Evolutionary conservation across 2,113 vertebrate genomes (phyloP), one percentile per base, ranked within the genome.

Genomic region (Sinocyclocheilus rhinocerous): DNA sequence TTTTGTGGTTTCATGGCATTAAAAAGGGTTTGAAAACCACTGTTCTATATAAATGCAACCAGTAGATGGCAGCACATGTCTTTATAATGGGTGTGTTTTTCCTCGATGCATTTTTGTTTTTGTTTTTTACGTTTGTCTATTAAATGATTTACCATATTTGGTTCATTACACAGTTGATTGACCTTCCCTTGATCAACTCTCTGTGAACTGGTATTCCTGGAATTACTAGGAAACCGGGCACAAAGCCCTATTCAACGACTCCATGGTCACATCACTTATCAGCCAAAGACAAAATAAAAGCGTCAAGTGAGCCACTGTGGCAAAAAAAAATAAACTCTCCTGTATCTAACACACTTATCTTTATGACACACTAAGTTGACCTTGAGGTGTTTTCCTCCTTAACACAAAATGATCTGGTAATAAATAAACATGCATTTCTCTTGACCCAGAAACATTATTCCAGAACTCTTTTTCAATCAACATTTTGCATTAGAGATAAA

Each of bases 1-100:
- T 39, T 39, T 39, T 50, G 48, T 50, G 48, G 48, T 50, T 50
- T 50, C 3, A 15, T 50, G 48, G 48, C 48, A 15, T 15, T 50
- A 50, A 52, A 50, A 50, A 11, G 10, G 13, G 36, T 48, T 39
- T 39, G 22, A 61, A 63, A 13, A 24, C 4, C 4, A 6, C 65
- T 9, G 15, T 69, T 33, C 29, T 4, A 33, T 36, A 33, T 18
- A 69, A 26, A 48, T 63, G 6, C 39, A 20, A 26, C 50, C 88
- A 76, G 57, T 61, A 84, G 88, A 63, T 26, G 85, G 76, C 76
- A 73, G 45, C 72, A 52, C 12, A 57, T 1, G 11, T 6, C 10
- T 29, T 18, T 42, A 65, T 26, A 52, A 33, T 18, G 48, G 8
- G 16, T 77, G 1, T 69, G 65, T 50, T 76, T 48, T 24, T 76